Evolutionary conservation across 2,888 invertebrate species (phyloP).

Genomic region (Cancer borealis): DNA sequence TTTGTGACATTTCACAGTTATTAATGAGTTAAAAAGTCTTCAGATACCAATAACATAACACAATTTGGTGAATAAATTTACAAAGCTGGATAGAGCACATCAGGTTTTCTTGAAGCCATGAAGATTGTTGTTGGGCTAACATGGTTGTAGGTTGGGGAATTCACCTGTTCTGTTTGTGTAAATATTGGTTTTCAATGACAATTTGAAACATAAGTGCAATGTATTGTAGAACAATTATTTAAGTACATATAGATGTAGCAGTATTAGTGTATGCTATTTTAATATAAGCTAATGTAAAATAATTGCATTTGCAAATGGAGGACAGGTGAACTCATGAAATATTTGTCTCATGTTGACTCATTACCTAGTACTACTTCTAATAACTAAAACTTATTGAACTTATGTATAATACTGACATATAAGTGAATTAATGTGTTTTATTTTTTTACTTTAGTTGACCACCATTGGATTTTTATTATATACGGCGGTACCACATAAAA

Average conservation of each 20-base stretch:
- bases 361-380: slow-evolving; percentile 74
- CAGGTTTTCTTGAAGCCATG: slow-evolving; percentile 34
- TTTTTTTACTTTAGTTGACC: slow-evolving; percentile 23
- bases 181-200: slow-evolving; percentile 65
- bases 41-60: neutral
- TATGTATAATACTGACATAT: slow-evolving; percentile 73
- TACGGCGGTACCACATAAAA: neutral
- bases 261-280: slow-evolving; percentile 71
- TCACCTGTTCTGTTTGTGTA: slow-evolving; percentile 67
- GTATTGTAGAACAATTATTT: slow-evolving; percentile 65
- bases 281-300: slow-evolving; percentile 67
- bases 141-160: slow-evolving; percentile 63
- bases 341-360: slow-evolving; percentile 70
- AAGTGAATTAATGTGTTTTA: slow-evolving; percentile 63
- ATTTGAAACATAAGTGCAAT: slow-evolving; percentile 69
- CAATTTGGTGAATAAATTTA: neutral
- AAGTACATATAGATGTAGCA: slow-evolving; percentile 70
- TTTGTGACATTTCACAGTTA: neutral
- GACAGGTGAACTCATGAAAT: slow-evolving; percentile 67
- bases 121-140: slow-evolving; percentile 59
- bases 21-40: neutral
- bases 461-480: neutral
- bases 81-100: slow-evolving; percentile 10
- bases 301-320: slow-evolving; percentile 64
- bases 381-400: slow-evolving; percentile 70